phyloP scores from a whole-genome alignment of 2,888 invertebrate genomes.

The Orchesella flavescens region DNA sequence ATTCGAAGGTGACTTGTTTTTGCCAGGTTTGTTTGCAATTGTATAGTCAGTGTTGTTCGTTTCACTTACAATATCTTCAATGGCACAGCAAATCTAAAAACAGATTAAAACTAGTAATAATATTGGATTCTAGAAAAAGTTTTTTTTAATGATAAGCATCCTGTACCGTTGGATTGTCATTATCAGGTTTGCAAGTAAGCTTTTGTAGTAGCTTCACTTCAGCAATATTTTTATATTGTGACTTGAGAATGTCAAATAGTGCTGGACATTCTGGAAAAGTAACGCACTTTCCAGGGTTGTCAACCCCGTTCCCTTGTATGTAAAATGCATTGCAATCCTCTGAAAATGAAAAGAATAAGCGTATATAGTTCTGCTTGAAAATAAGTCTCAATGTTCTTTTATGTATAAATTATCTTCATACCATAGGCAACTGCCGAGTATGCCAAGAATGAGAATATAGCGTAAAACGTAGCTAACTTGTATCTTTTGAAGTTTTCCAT shows the following conservation, averaged over 20 bases:
- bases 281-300: conserved; percentile 62
- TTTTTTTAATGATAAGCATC: too few relatives aligned
- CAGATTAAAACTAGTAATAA: neutral
- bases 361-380: neutral
- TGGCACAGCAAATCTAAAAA: conserved; percentile 22
- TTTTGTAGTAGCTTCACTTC: conserved; percentile 66
- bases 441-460: neutral
- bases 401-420: neutral
- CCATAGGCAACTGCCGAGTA: neutral
- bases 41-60: neutral
- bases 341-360: neutral
- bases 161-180: conserved; percentile 15
- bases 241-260: conserved; percentile 60
- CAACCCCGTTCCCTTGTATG: neutral
- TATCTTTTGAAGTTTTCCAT: too few relatives aligned
- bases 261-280: conserved; percentile 67
- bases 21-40: too few relatives aligned
- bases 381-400: neutral
- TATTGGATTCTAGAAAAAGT: neutral
- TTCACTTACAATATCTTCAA: conserved; percentile 22
- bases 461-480: too few relatives aligned
- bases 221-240: conserved; percentile 45
- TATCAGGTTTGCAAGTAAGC: conserved; percentile 59
- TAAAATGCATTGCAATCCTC: conserved; percentile 45
- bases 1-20: neutral